Conservation (phyloP, 2,113 vertebrate species). For the Rhinolophus ferrumequinum region DNA sequence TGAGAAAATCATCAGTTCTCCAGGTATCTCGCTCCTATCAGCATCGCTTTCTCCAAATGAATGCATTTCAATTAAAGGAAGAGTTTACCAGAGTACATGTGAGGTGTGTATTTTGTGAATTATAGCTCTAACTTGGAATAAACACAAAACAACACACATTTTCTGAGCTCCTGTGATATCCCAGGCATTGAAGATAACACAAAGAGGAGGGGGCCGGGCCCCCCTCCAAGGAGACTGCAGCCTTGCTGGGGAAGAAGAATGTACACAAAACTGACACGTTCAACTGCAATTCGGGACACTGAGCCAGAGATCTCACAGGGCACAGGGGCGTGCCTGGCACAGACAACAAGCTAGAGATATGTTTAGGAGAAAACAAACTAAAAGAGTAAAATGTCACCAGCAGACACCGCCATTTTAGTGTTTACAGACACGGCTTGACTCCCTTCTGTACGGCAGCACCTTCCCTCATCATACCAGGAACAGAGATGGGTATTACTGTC, state of each 20-base stretch:
- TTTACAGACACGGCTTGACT: background rate
- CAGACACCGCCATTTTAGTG: background rate
- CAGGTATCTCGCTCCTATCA: slow-evolving; percentile 69
- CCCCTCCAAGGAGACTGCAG: background rate
- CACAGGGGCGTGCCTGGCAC: background rate
- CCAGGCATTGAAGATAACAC: slow-evolving; percentile 46
- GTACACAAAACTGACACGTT: accelerated
- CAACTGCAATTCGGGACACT: accelerated
- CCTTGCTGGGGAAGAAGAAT: background rate
- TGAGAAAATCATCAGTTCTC: slow-evolving; percentile 44
- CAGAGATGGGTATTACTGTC: background rate
- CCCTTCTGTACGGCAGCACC: background rate
- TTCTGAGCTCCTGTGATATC: slow-evolving; percentile 63
- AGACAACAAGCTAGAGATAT: background rate
- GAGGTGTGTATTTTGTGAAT: slow-evolving; percentile 77
- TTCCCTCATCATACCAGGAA: background rate
- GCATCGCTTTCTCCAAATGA: slow-evolving; percentile 66
- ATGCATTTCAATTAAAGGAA: slow-evolving; percentile 77
- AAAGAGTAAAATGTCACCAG: background rate
- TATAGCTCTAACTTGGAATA: slow-evolving; percentile 70
- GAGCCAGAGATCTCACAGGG: background rate
- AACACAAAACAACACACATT: slow-evolving; percentile 70
- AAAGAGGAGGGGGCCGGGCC: background rate
- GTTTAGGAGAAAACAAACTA: background rate
- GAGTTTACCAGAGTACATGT: slow-evolving; percentile 69